Conservation (phyloP, 64 coral and sea anemone genomes). For the Actinia tenebrosa region DNA sequence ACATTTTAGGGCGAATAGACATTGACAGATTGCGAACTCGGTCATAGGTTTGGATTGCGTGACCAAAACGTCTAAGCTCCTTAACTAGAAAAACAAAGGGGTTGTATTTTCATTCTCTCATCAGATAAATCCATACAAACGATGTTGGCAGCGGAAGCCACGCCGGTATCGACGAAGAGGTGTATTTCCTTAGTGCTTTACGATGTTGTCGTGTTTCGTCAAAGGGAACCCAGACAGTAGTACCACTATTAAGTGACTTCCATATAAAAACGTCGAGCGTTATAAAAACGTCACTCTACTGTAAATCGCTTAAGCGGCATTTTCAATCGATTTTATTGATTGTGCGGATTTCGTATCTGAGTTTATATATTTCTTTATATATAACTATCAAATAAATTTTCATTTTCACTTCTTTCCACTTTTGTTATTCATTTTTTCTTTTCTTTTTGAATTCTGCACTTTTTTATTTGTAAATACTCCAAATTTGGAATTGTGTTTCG, state of each 20-base stretch:
- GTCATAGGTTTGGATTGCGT: background rate
- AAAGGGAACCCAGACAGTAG: background rate
- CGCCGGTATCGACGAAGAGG: background rate
- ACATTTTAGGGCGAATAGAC: background rate
- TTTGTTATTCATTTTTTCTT: background rate
- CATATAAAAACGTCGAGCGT: too few relatives aligned
- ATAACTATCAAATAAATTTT: background rate
- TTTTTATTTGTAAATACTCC: background rate
- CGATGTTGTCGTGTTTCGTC: background rate
- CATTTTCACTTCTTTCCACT: background rate
- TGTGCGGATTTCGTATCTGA: background rate
- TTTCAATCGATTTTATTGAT: background rate
- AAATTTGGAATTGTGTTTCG: too few relatives aligned
- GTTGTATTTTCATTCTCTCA: background rate
- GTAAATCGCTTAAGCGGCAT: background rate
- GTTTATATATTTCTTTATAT: too few relatives aligned
- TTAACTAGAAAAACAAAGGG: background rate
- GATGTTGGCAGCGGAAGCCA: background rate
- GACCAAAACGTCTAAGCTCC: background rate
- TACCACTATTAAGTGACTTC: too few relatives aligned
- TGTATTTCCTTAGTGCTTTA: background rate
- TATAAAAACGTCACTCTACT: background rate
- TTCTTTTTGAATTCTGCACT: background rate
- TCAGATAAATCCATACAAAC: background rate
- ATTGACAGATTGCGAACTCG: background rate